A percentile compares a stretch with the other conserved stretches of the same genome.
Evolutionary conservation across 2,888 invertebrate species (phyloP).

Genomic region (Dasypogon diadema): DNA sequence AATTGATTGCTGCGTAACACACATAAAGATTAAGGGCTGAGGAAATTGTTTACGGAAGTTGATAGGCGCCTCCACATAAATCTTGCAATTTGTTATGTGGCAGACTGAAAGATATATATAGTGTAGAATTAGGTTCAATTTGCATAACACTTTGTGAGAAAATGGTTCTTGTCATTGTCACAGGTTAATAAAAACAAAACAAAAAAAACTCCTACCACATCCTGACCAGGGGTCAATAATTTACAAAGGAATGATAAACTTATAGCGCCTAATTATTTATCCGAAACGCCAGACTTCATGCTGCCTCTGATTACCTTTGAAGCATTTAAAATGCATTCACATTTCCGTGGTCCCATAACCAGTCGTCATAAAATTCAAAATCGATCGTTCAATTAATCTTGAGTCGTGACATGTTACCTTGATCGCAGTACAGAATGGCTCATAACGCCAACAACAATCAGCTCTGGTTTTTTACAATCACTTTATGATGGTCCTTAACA

Average conservation of each 20-base stretch:
- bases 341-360: conserved; percentile 5
- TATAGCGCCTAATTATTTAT: conserved; percentile 47
- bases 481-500: conserved; percentile 40
- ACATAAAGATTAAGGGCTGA: not conserved
- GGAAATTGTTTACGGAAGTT: not conserved
- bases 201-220: not conserved
- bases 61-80: not conserved
- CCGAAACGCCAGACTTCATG: conserved; percentile 27
- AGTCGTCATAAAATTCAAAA: conserved; percentile 59
- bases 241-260: not conserved
- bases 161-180: too few relatives aligned
- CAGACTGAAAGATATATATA: not conserved
- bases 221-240: not conserved
- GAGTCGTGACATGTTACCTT: conserved; percentile 62
- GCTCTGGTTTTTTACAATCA: conserved; percentile 40
- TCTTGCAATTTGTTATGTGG: not conserved
- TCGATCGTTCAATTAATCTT: conserved; percentile 68
- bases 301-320: conserved; percentile 37
- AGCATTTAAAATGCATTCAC: conserved; percentile 1
- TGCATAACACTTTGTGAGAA: too few relatives aligned
- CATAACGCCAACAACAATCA: conserved; percentile 52
- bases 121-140: not conserved
- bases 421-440: conserved; percentile 36
- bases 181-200: not conserved
- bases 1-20: not conserved